Base-by-base conservation (phyloP, 2,113 vertebrate genomes). In the Sula dactylatra region DNA sequence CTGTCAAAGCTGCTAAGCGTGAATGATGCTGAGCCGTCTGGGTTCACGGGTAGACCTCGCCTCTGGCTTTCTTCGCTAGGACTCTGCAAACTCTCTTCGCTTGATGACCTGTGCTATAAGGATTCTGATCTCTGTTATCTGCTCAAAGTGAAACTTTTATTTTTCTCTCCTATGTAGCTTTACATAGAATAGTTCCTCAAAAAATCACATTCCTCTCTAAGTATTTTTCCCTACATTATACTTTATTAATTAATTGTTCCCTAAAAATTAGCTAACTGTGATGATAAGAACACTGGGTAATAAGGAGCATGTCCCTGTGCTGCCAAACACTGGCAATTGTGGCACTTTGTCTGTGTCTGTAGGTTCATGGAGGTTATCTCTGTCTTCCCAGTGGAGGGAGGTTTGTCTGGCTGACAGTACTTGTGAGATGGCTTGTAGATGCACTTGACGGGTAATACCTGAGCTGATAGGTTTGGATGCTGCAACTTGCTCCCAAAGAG, bases 291-390 rank as follows among this genome's bases (percentile, higher is more conserved):
- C 22, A 32, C 11, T 45, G 40, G 25, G 2, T 52, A 54, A 56
- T 16, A 44, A 15, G 50, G 15, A 70, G 4, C 1, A 0, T 49
- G 58, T 58, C 22, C 61, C 45, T 0, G 1, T 52, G 55, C 31
- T 88, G 42, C 36, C 4, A 4, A 86, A 61, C n/a, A 21, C 26
- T 36, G 34, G 14, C 16, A 82, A 7, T 44, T 72, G 25, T 9
- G 14, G 14, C 66, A 47, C 16, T 73, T 71, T n/a, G 9, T n/a
- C 55, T 62, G 32, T n/a, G 26, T 55, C 62, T 65, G 34, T 54
- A 25, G 40, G 13, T 44, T 83, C 67, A 7, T 25, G 17, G n/a
- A 72, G 19, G 20, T 70, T 67, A 11, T 55, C 36, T 77, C 9
- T 62, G 36, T 59, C 20, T 85, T 62, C 17, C 11, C 0, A 0